Evolutionary conservation across 2,888 invertebrate species (phyloP).

Genomic region (Lapara coniferarum): DNA sequence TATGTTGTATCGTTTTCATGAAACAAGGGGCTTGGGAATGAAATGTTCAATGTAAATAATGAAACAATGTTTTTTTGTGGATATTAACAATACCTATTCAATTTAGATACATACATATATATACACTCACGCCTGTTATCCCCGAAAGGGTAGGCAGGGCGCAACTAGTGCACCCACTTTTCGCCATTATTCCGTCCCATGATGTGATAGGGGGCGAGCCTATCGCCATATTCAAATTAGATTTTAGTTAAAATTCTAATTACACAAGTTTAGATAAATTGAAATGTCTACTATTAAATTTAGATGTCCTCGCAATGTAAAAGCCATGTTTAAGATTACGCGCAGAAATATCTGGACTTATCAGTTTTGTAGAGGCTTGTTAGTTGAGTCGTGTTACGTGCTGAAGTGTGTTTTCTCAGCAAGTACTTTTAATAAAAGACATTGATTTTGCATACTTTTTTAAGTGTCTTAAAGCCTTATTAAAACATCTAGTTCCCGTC

Average conservation of each 20-base stretch:
- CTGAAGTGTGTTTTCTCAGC: conserved; percentile 1
- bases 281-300: neutral
- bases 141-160: too few relatives aligned
- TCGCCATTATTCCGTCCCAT: too few relatives aligned
- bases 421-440: neutral
- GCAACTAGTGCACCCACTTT: too few relatives aligned
- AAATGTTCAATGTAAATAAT: neutral
- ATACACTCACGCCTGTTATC: too few relatives aligned
- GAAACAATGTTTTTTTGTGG: too few relatives aligned
- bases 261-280: conserved; percentile 28
- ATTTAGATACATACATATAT: too few relatives aligned
- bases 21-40: neutral
- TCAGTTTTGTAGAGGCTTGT: neutral
- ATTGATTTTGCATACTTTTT: neutral
- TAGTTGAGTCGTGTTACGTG: conserved; percentile 10
- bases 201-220: too few relatives aligned
- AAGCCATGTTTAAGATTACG: neutral
- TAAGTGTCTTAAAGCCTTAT: neutral
- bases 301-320: neutral
- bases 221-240: conserved; percentile 26
- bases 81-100: neutral
- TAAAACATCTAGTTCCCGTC: neutral
- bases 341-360: neutral
- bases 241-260: conserved; percentile 37
- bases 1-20: neutral